These are phyloP conservation scores for Aphelocoma californica DNA, from an alignment of 2,797 vertebrate genomes.

Conservation along the genomic window DNA sequence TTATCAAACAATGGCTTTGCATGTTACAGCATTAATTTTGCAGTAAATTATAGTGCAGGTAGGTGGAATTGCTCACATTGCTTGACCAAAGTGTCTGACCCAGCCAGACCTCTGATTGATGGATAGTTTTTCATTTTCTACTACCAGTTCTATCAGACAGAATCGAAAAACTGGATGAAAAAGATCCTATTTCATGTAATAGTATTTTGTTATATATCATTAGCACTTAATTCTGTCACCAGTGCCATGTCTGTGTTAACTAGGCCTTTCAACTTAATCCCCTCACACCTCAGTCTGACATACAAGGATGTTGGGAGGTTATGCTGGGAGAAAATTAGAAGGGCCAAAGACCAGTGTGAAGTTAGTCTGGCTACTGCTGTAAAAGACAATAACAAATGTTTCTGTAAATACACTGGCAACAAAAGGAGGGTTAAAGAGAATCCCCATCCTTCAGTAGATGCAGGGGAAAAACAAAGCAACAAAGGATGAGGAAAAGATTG, in stretches of 20 bases:
- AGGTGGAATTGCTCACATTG: constrained; percentile 44
- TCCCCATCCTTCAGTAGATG: background rate
- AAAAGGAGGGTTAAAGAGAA: background rate
- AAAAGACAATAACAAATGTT: background rate
- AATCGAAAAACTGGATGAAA: constrained; percentile 17
- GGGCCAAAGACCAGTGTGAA: background rate
- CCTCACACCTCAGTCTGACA: constrained; percentile 26
- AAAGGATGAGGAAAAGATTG: background rate
- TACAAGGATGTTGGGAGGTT: background rate
- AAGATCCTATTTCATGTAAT: constrained; percentile 48
- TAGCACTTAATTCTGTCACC: constrained; percentile 48
- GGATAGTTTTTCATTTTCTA: constrained; percentile 64
- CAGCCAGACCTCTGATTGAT: constrained; percentile 47
- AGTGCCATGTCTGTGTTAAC: constrained; percentile 26
- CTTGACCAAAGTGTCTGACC: constrained; percentile 57
- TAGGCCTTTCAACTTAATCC: constrained; percentile 43
- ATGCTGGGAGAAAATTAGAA: background rate
- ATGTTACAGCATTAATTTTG: constrained; percentile 51
- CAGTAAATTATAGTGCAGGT: constrained; percentile 47
- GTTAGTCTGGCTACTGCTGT: background rate
- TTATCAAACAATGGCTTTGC: constrained; percentile 40
- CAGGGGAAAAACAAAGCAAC: background rate
- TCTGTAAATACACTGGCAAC: background rate
- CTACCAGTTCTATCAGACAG: constrained; percentile 14
- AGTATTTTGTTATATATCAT: constrained; percentile 54